Evolutionary conservation across 2,797 vertebrate genomes (phyloP).

Genomic region (Sebastes elongatus): DNA sequence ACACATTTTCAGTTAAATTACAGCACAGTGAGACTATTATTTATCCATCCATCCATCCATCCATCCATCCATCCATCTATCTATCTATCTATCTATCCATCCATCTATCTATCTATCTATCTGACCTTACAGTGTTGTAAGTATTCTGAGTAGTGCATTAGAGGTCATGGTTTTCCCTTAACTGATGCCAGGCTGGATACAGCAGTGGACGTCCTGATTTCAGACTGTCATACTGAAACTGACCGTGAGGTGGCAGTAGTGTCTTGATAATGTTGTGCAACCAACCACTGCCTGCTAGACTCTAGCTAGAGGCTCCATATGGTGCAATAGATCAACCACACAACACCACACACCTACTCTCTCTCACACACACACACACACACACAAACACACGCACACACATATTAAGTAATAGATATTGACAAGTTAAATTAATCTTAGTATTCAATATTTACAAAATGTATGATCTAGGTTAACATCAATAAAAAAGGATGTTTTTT

Average conservation of each 20-base stretch:
- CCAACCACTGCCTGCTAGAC: neutral
- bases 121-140: neutral
- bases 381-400: neutral
- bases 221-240: conserved; percentile 12
- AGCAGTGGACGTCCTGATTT: neutral
- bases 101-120: too few species aligned
- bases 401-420: neutral
- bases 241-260: conserved; percentile 58
- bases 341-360: neutral
- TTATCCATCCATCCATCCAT: too few species aligned
- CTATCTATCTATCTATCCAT: too few species aligned
- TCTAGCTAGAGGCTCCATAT: neutral
- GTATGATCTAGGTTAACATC: neutral
- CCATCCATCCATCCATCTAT: too few species aligned
- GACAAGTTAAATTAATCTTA: neutral
- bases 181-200: neutral
- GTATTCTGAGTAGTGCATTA: neutral
- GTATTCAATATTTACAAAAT: neutral
- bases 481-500: neutral
- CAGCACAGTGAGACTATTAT: too few species aligned
- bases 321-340: neutral
- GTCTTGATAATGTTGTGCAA: conserved; percentile 29
- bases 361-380: neutral
- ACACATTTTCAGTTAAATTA: too few species aligned
- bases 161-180: neutral